phyloP scores from a whole-genome alignment of 2,888 invertebrate genomes.

The Cryptophagus acutangulus region DNA sequence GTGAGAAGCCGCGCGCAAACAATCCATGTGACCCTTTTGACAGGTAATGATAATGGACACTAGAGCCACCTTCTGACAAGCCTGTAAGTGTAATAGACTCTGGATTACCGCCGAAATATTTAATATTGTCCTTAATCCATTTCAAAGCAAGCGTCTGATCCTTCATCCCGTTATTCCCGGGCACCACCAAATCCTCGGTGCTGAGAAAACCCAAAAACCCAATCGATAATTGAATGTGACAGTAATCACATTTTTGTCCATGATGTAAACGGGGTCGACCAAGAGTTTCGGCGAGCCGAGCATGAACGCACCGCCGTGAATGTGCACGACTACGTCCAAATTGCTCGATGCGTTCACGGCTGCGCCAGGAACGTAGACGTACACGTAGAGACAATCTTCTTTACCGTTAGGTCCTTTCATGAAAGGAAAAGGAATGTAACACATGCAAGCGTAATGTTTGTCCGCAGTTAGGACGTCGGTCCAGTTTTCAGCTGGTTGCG shows the following conservation, averaged over 20 bases:
- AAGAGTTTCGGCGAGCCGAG: slow-evolving; percentile 41
- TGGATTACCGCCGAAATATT: slow-evolving; percentile 43
- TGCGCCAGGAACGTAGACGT: slow-evolving; percentile 57
- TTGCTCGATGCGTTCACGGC: slow-evolving; percentile 35
- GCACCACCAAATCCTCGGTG: slow-evolving; percentile 40
- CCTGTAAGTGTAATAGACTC: slow-evolving; percentile 42
- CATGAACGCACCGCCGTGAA: slow-evolving; percentile 51
- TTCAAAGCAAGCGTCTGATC: slow-evolving; percentile 41
- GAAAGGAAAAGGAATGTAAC: slow-evolving; percentile 35
- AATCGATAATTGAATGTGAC: slow-evolving; percentile 42
- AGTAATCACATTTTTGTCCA: slow-evolving; percentile 43
- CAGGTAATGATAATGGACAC: slow-evolving; percentile 43
- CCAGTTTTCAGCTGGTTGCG: slow-evolving; percentile 34
- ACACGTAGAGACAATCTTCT: slow-evolving; percentile 64
- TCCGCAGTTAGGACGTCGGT: slow-evolving; percentile 31
- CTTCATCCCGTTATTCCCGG: slow-evolving; percentile 44
- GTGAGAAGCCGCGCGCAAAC: slow-evolving; percentile 61
- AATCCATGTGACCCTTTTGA: too few species aligned
- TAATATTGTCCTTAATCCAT: slow-evolving; percentile 43
- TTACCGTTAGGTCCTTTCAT: slow-evolving; percentile 58
- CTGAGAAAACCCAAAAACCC: slow-evolving; percentile 43
- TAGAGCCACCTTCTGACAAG: slow-evolving; percentile 42
- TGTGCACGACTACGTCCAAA: slow-evolving; percentile 47
- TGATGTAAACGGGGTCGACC: slow-evolving; percentile 47
- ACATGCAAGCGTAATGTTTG: slow-evolving; percentile 32